Evolutionary conservation across 53 echinoderm and acorn worm genomes (phyloP).

Genomic region (Antedon mediterranea): DNA sequence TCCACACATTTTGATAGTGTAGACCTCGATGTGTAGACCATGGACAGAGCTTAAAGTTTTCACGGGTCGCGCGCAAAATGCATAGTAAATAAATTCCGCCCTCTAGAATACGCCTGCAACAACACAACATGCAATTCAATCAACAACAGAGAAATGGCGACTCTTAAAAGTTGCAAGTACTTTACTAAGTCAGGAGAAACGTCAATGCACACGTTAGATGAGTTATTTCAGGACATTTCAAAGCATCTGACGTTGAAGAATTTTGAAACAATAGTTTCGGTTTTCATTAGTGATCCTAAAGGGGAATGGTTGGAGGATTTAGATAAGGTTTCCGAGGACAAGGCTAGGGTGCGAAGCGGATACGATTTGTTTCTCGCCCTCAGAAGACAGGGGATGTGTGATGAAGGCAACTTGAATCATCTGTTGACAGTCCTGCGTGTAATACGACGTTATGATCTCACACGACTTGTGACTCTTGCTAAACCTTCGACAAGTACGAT

Average conservation of each 20-base stretch:
- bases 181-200: slow-evolving; percentile 3
- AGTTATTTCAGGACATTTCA: slow-evolving; percentile 19
- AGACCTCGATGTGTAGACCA: too few relatives aligned
- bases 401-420: slow-evolving; percentile 23
- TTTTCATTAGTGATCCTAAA: slow-evolving; percentile 11
- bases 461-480: slow-evolving; percentile 3
- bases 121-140: too few relatives aligned
- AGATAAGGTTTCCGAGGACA: slow-evolving; percentile 2
- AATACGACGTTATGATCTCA: background rate
- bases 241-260: slow-evolving; percentile 23
- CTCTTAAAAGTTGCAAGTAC: background rate
- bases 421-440: slow-evolving; percentile 22
- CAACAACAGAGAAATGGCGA: background rate
- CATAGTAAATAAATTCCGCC: background rate
- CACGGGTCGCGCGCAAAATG: too few relatives aligned
- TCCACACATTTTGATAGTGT: too few relatives aligned
- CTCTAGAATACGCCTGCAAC: background rate
- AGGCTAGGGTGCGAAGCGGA: slow-evolving; percentile 11
- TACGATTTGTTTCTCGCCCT: slow-evolving; percentile 27
- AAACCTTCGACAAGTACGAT: slow-evolving; percentile 11
- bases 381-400: slow-evolving; percentile 19
- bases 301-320: background rate
- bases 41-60: too few relatives aligned
- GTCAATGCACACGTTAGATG: slow-evolving; percentile 18
- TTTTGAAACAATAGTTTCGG: slow-evolving; percentile 3